Percentiles rank a stretch among this genome's conserved stretches.
These are phyloP conservation scores for Rhingia rostrata DNA, from an alignment of 2,888 invertebrate genomes.

Conservation along the genomic window DNA sequence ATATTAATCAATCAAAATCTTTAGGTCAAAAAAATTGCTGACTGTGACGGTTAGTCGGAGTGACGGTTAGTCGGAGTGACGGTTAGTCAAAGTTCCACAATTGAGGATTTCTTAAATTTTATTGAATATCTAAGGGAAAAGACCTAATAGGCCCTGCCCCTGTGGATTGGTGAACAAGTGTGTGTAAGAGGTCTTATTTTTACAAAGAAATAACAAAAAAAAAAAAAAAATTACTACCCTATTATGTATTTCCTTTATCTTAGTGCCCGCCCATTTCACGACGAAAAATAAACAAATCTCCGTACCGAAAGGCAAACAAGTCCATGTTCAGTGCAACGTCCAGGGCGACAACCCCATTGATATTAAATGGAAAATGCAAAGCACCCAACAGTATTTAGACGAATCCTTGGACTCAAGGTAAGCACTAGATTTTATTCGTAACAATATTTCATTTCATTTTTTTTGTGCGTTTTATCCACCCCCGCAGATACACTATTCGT, in stretches of 20 bases:
- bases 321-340: constrained; percentile 93
- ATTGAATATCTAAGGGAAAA: too few relatives aligned
- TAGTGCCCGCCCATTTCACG: constrained; percentile 92
- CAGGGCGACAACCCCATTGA: constrained; percentile 94
- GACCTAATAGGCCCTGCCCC: too few relatives aligned
- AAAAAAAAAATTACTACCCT: too few relatives aligned
- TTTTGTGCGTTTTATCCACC: constrained; percentile 9
- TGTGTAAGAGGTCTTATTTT: too few relatives aligned
- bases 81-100: too few relatives aligned
- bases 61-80: too few relatives aligned
- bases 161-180: too few relatives aligned
- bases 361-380: constrained; percentile 90
- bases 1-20: too few relatives aligned
- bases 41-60: too few relatives aligned
- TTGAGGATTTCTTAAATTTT: too few relatives aligned
- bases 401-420: constrained; percentile 89
- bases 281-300: constrained; percentile 92
- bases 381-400: constrained; percentile 88
- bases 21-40: too few relatives aligned
- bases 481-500: constrained; percentile 87
- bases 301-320: constrained; percentile 91
- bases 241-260: constrained; percentile 73
- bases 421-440: constrained; percentile 23
- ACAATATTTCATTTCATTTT: constrained; percentile 14
- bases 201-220: too few relatives aligned